Base-by-base conservation (phyloP, 2,797 vertebrate genomes). In the Coregonus suidteri region DNA sequence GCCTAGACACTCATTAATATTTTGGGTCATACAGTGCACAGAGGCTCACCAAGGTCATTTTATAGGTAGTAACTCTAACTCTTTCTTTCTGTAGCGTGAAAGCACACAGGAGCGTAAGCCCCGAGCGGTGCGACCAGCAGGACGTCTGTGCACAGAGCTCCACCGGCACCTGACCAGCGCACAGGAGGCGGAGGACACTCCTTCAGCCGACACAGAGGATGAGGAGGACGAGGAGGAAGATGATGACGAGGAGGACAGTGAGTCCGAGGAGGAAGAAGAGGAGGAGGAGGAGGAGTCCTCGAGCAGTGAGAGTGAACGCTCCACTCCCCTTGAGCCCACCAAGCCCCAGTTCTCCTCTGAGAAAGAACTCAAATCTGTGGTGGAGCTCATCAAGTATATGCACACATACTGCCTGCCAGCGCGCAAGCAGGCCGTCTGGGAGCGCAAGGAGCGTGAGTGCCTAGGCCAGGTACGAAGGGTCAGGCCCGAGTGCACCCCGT, bases 301-400 rank as follows among this genome's bases (percentile, higher is more conserved):
- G 0, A 77, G 91, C 3, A 95, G 93, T 0, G 89, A 94, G 81
- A 90, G 82, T 0, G 94, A 94, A 84, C 89, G 84, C 0, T 80
- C 5, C 0, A 30, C 52, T 82, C 84, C 66, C 7, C 13, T 83
- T 0, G 81, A 77, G 18, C 86, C 92, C 0, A 25, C 83, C 0
- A 85, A 90, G 59, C 78, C 91, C 67, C 96, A 93, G 85, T 94
- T 95, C 84, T 84, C 94, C 83, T 96, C 95, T 0, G 93, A 95
- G 83, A 94, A 95, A 20, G 96, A 98, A 88, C 92, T 96, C 84
- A 94, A 81, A 74, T 96, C 97, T 0, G 91, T 98, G 82, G 95
- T 99, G 88, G 96, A 97, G 88, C 96, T 99, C 79, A 98, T 99
- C 89, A 96, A 93, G 3, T 99, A 99, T 95, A 99, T 99, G 97